Evolutionary conservation across 2,797 vertebrate species (phyloP), one percentile per base, ranked within the genome.

Genomic region (Takifugu ocellatus): DNA sequence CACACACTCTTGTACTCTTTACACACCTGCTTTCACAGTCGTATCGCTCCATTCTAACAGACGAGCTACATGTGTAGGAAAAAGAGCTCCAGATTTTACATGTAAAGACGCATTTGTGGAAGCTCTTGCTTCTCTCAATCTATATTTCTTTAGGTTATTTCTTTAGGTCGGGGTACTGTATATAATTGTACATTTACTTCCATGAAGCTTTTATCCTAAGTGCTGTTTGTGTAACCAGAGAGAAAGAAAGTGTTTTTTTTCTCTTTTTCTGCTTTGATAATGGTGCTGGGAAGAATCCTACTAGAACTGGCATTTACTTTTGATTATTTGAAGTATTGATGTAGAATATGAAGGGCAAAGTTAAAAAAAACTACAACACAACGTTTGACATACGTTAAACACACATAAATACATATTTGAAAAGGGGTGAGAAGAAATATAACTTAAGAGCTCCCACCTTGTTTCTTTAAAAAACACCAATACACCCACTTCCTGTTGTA

Each of bases 181-280:
- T 66, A 52, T 51, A 56, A 64, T 57, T 70, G 50, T 59, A 60
- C 59, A 43, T 54, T 66, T 70, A 70, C 74, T 63, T 70, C 36
- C 60, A 66, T 25, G 50, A 76, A 56, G 64, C 56, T 77, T 79
- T 79, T 67, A 74, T 70, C 53, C n/a, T 47, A 55, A 73, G 64
- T 78, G 66, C 49, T 57, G 48, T 14, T 25, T 24, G 36, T 49
- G 26, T 63, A 56, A 49, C 10, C 2, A 17, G 58, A 63, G 62
- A 54, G 49, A 54, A 56, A 11, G 61, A 36, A 10, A 10, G 10
- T 36, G 12, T 1, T 10, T 7, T 33, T 33, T 10, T 10, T 29
- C 27, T 7, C 25, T 62, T 61, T 68, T 76, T 70, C 56, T 68
- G 66, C 26, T 45, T 27, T 7, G 36, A 4, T 54, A 17, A 53